Evolutionary conservation across 2,888 invertebrate genomes (phyloP), one percentile per base, ranked within the genome.

Genomic region (Caenorhabditis auriculariae): DNA sequence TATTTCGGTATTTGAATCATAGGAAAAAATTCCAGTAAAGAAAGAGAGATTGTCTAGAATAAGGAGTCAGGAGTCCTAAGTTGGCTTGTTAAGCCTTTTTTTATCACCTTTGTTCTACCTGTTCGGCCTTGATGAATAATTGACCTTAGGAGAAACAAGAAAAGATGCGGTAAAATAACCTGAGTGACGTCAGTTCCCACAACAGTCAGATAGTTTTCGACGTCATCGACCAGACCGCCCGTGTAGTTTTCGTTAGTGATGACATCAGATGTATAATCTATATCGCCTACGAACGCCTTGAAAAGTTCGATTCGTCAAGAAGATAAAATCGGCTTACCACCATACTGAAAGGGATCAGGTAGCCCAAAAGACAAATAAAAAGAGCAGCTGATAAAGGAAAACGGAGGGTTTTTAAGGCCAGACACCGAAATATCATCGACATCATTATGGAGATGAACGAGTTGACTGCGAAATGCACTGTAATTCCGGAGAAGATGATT

Each of bases 401-500:
- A 3, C 61, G 45, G 1, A 61, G 39, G 6, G 61, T 57, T 37
- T 52, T 49, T 9, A 61, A 47, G 2, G 61, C 54, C 19, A 61
- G 56, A 24, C 53, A 53, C 19, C 61, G 61, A 35, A 61, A 61
- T 3, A 61, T 47, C 61, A 61, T 61, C 15, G 61, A 61, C 21
- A 61, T 29, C 61, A 61, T 61, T 0, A 61, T 61, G 9, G 61
- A 61, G 6, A 61, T 29, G 37, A 61, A 61, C 2, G 61, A 61
- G 47, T 61, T 61, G 35, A 61, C 57, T 5, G 57, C 61, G 41
- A 61, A 61, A 26, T 61, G 61, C 15, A 61, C 61, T 61, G 57
- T 19, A 61, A 61, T 6, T 23, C 19, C 29, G 4, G 7, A 12
- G 23, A 26, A 7, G 7, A 21, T 6, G 27, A 12, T 23, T 43